phyloP scores from a whole-genome alignment of 37 sponge, comb jelly and placozoan species.

The Theonella swinhoei region DNA sequence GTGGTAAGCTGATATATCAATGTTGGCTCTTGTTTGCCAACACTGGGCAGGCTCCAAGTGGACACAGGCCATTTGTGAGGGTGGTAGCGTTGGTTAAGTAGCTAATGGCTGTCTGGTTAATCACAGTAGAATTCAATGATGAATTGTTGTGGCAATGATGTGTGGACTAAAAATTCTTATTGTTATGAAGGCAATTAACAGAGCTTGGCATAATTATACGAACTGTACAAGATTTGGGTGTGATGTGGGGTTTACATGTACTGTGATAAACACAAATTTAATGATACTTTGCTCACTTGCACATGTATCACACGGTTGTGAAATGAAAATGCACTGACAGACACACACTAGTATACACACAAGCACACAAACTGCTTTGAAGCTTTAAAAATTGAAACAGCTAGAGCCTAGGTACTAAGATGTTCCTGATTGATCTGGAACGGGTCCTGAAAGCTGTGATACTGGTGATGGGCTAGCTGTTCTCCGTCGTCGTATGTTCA shows the following conservation, averaged over 20 bases:
- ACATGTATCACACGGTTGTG: background rate
- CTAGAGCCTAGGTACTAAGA: background rate
- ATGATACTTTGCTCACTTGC: background rate
- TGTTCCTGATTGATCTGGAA: background rate
- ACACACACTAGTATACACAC: background rate
- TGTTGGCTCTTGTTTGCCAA: slow-evolving; percentile 57
- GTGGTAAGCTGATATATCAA: slow-evolving; percentile 22
- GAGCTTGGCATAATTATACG: too few relatives aligned
- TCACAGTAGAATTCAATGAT: background rate
- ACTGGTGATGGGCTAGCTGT: background rate
- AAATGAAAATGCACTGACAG: background rate
- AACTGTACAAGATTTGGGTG: too few relatives aligned
- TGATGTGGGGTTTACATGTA: background rate
- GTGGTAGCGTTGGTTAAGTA: slow-evolving; percentile 24
- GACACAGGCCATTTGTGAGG: slow-evolving; percentile 40
- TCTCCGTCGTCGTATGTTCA: background rate
- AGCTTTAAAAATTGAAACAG: background rate
- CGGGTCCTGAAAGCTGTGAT: background rate
- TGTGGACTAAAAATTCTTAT: background rate
- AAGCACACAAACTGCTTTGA: background rate
- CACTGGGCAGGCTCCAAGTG: slow-evolving; percentile 40
- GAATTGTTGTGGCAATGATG: background rate
- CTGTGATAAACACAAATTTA: background rate
- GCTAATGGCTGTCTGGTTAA: background rate
- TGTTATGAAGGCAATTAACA: background rate